Evolutionary conservation across 2,113 vertebrate genomes (phyloP), one percentile per base, ranked within the genome.

Genomic region (Podiceps cristatus): DNA sequence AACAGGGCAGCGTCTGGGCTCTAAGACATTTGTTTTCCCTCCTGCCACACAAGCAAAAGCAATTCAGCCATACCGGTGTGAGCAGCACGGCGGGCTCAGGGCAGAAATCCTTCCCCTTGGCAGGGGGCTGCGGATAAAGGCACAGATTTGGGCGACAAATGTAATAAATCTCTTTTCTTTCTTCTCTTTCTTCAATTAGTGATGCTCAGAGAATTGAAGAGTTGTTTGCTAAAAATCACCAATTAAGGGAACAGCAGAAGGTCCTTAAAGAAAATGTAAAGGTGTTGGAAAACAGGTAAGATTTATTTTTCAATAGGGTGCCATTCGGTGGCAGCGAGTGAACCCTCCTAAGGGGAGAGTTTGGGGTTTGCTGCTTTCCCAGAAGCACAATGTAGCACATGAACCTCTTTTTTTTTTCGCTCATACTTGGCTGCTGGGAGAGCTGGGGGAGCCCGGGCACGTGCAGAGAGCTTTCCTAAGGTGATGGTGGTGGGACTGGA

Each of bases 191-290:
- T 44, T 23, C 28, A 28, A 11, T 93, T 96, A 99, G 99, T 5
- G 99, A 99, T 17, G 97, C 98, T 24, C 99, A 99, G 96, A 97
- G 99, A 88, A 98, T 99, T 64, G 99, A 99, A 94, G 99, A 99
- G 85, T 77, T 99, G 49, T 99, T 99, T 85, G 98, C 97, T 89
- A 99, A 99, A 97, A 99, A 99, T 97, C 99, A 99, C 60, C 99
- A 99, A 73, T 98, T 99, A 94, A 97, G 99, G 94, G 99, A 99
- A 80, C 99, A 99, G 73, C 99, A 99, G 91, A 98, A 98, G 71
- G 86, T 98, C 4, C 98, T 99, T 31, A 99, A 99, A 33, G 99
- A 99, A 69, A 99, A 99, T 23, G 98, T 99, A 18, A 99, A 99
- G 80, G 99, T 98, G 5, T 97, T 99, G 66, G 99, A 99, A 91